Conservation (phyloP, 2,113 vertebrate species). For the Albula goreensis region DNA sequence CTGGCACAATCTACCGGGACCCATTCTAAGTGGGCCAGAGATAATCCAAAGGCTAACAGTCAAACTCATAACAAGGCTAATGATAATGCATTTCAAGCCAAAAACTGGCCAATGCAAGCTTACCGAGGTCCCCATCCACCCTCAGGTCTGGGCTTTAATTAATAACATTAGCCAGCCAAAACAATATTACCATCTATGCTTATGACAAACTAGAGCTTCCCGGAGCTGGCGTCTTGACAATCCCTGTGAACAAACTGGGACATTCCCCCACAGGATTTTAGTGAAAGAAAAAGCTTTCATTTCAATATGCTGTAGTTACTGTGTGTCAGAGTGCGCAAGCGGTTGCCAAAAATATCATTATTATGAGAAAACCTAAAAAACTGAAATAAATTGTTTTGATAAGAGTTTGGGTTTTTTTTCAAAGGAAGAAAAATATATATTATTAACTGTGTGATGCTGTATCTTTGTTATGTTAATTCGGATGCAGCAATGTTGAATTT, state of each 20-base stretch:
- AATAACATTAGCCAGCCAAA: background rate
- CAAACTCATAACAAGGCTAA: background rate
- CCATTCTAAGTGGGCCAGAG: background rate
- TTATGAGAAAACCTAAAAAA: conserved; percentile 21
- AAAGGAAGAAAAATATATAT: background rate
- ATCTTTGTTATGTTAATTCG: conserved; percentile 9
- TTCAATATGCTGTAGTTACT: conserved; percentile 55
- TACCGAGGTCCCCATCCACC: background rate
- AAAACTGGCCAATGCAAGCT: background rate
- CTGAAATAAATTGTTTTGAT: background rate
- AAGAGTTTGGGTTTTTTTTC: conserved; percentile 3
- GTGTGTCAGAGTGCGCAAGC: conserved; percentile 46
- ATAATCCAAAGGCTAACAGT: background rate
- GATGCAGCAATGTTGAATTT: conserved; percentile 20
- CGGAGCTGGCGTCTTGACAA: conserved; percentile 62
- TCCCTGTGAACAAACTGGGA: conserved; percentile 66
- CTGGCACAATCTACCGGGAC: background rate
- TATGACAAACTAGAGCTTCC: conserved; percentile 15
- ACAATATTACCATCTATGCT: background rate
- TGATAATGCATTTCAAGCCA: background rate
- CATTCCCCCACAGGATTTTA: conserved; percentile 50
- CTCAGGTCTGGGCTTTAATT: background rate
- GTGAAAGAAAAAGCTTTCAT: background rate
- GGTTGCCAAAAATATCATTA: conserved; percentile 52
- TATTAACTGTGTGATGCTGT: background rate